Conservation (phyloP, 2,797 vertebrate species). For the Cyprinella venusta region DNA sequence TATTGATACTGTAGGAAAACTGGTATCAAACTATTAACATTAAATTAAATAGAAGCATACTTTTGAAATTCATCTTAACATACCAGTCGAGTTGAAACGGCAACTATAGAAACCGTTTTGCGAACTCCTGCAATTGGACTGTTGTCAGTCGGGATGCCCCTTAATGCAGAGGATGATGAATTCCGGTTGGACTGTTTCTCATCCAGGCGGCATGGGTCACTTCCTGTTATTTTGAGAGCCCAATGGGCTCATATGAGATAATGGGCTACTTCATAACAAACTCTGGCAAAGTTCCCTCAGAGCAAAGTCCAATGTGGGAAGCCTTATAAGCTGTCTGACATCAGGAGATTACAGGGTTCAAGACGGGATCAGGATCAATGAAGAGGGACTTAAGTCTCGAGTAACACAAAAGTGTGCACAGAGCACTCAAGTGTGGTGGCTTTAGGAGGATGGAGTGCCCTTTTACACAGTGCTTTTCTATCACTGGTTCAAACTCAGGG, state of each 20-base stretch:
- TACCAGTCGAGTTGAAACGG: background rate
- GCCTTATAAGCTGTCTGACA: conserved; percentile 58
- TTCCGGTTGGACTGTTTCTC: background rate
- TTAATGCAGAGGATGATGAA: background rate
- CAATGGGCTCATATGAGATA: conserved; percentile 12
- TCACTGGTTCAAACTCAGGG: background rate
- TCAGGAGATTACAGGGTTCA: conserved; percentile 66
- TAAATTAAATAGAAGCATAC: background rate
- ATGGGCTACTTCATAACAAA: conserved; percentile 35
- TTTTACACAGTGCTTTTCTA: conserved; percentile 30
- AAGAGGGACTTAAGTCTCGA: conserved; percentile 60
- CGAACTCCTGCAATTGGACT: background rate
- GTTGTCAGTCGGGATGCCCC: background rate
- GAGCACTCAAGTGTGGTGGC: conserved; percentile 52
- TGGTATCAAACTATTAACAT: background rate
- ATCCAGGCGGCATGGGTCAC: conserved; percentile 26
- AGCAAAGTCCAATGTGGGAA: conserved; percentile 58
- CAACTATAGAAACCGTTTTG: background rate
- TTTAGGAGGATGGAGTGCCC: conserved; percentile 56
- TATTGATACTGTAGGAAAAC: background rate
- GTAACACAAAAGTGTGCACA: conserved; percentile 56
- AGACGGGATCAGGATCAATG: conserved; percentile 61
- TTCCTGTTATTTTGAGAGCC: conserved; percentile 32
- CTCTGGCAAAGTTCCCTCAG: conserved; percentile 54
- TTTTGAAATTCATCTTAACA: background rate